These are phyloP conservation scores for Lamproptera curius DNA, from an alignment of 2,888 invertebrate genomes.

Conservation along the genomic window DNA sequence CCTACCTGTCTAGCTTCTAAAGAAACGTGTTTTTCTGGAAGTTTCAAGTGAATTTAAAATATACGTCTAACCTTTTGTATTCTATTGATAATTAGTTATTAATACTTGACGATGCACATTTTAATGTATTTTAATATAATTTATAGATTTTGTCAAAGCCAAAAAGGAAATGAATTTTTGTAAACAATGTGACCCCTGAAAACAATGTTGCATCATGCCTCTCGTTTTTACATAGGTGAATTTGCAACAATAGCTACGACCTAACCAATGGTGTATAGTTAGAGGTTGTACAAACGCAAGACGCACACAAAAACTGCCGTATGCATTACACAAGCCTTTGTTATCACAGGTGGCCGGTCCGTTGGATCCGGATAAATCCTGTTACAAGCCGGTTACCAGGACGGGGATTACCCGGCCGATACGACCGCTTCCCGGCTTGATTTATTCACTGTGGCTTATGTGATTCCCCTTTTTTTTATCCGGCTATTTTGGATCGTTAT, in stretches of 20 bases:
- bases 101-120: too few species aligned
- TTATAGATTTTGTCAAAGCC: too few species aligned
- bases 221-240: background rate
- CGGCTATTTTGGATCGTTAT: background rate
- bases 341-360: constrained; percentile 70
- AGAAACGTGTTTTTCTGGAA: too few species aligned
- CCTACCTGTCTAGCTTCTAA: too few species aligned
- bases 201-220: too few species aligned
- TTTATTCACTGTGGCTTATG: constrained; percentile 53
- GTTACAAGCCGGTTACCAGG: constrained; percentile 54
- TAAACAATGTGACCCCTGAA: too few species aligned
- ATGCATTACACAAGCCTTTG: constrained; percentile 28
- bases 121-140: too few species aligned
- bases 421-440: constrained; percentile 65
- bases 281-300: background rate
- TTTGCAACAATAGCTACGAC: too few species aligned
- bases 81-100: too few species aligned
- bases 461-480: constrained; percentile 9
- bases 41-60: too few species aligned
- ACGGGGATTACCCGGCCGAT: constrained; percentile 64
- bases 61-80: too few species aligned
- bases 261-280: background rate
- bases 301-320: background rate
- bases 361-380: constrained; percentile 45
- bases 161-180: too few species aligned